Conservation (phyloP, 1,140 invertebrate species). For the Lineus longissimus region DNA sequence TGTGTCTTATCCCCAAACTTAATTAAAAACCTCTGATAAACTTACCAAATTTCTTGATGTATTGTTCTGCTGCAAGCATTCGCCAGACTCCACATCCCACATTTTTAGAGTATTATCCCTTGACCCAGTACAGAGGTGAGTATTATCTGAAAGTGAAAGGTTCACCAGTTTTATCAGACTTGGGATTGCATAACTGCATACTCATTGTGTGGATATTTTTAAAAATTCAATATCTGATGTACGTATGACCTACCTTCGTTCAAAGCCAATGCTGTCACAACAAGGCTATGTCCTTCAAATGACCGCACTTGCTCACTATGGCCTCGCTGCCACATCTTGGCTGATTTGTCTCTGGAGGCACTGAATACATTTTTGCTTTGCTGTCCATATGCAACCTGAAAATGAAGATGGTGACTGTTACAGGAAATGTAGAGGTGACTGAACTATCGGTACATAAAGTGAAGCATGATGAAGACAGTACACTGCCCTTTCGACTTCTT, state of each 20-base stretch:
- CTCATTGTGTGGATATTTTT: background rate
- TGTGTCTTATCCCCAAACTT: too few relatives aligned
- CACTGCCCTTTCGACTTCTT: too few relatives aligned
- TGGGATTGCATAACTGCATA: background rate
- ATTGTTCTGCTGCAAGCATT: conserved; percentile 34
- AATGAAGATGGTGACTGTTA: too few relatives aligned
- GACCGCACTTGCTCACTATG: conserved; percentile 23
- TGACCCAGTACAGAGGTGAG: conserved; percentile 41
- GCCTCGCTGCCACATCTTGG: conserved; percentile 41
- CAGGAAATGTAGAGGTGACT: too few relatives aligned
- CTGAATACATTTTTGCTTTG: conserved; percentile 37
- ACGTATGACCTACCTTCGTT: conserved; percentile 33
- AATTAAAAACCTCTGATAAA: too few relatives aligned
- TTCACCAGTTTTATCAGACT: background rate
- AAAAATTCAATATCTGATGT: background rate
- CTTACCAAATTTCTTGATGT: conserved; percentile 47
- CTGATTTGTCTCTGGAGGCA: conserved; percentile 44
- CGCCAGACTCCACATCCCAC: conserved; percentile 47
- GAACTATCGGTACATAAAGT: too few relatives aligned
- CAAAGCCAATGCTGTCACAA: conserved; percentile 40
- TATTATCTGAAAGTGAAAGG: conserved; percentile 36
- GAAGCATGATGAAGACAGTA: too few relatives aligned
- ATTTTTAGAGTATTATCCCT: conserved; percentile 46
- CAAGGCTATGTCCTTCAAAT: conserved; percentile 40
- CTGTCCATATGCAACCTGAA: conserved; percentile 39